Base-by-base conservation (phyloP, 2,797 vertebrate genomes). In the Pseudomugil tenellus region DNA sequence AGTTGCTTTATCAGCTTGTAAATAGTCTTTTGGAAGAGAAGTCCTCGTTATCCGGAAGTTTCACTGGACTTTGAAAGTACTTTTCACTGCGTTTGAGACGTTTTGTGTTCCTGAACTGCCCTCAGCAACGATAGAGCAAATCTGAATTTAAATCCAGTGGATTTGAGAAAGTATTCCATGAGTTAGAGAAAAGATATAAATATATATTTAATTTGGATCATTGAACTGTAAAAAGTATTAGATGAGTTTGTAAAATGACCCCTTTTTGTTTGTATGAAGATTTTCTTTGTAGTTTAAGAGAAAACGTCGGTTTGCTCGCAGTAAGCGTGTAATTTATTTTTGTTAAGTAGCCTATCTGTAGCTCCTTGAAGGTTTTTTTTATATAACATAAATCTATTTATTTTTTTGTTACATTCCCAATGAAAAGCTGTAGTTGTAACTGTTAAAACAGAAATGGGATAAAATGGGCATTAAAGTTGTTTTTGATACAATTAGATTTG, bases 131-230 rank as follows among this genome's bases (percentile, higher is more conserved):
- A 64, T 41, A 71, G 58, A 80, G 72, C 58, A 39, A 77, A 62
- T 81, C 23, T 68, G 73, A 83, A 85, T 80, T 79, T 90, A 73
- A 91, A 91, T 92, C 86, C 88, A 92, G 86, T 91, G 89, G 85
- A 91, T 92, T 92, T 91, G 76, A 79, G 70, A 76, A 62, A 62
- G 60, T 72, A 58, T 87, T 84, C 63, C 17, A 21, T 43, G 46
- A 84, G 59, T 73, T 84, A 62, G 63, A 72, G 61, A 65, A 59
- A 67, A 28, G 56, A n/a, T n/a, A n/a, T n/a, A n/a, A n/a, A 31
- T 31, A 67, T 25, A 46, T 21, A 58, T 21, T 57, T 46, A 37
- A 74, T 80, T 81, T 77, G 74, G 77, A 86, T 74, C 32, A 63
- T 83, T 74, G 49, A 64, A 74, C 66, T 75, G 62, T 74, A 25